A percentile compares a stretch with the other conserved stretches of the same genome.
These are phyloP conservation scores for Stenurella melanura DNA, from an alignment of 2,888 invertebrate genomes.

Conservation along the genomic window DNA sequence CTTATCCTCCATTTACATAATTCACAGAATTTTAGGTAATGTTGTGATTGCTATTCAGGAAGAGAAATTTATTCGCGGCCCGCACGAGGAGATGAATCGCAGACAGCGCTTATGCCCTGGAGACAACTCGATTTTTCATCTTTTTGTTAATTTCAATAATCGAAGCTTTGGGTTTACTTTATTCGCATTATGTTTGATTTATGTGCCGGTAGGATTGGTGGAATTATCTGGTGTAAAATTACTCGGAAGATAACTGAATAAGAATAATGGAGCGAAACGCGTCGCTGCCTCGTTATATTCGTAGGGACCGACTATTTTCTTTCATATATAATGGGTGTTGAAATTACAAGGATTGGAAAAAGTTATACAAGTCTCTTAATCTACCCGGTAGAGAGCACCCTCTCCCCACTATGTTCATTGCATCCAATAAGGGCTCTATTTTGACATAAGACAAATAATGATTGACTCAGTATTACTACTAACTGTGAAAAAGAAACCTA, in stretches of 20 bases:
- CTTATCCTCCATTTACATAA: conserved; percentile 8
- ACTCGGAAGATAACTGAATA: background rate
- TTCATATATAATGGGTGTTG: background rate
- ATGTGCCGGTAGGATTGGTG: background rate
- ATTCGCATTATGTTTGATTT: background rate
- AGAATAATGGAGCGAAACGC: background rate
- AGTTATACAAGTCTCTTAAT: no score
- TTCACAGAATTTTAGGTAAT: conserved; percentile 10
- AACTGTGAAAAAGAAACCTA: no score
- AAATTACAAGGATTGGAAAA: background rate
- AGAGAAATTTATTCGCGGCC: conserved; percentile 5
- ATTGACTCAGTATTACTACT: no score
- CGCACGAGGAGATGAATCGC: background rate
- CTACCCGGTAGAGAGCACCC: no score
- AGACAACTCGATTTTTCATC: background rate
- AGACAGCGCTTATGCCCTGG: background rate
- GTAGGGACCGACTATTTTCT: background rate
- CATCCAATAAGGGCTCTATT: no score
- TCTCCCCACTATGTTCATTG: no score
- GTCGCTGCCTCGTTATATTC: background rate
- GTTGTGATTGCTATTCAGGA: background rate
- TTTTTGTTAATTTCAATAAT: conserved; percentile 7
- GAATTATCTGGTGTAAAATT: background rate
- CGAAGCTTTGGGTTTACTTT: conserved; percentile 5
- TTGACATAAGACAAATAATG: no score